These are phyloP conservation scores for Amblyopsis hoosieri DNA, from an alignment of 2,797 vertebrate genomes.

Conservation along the genomic window DNA sequence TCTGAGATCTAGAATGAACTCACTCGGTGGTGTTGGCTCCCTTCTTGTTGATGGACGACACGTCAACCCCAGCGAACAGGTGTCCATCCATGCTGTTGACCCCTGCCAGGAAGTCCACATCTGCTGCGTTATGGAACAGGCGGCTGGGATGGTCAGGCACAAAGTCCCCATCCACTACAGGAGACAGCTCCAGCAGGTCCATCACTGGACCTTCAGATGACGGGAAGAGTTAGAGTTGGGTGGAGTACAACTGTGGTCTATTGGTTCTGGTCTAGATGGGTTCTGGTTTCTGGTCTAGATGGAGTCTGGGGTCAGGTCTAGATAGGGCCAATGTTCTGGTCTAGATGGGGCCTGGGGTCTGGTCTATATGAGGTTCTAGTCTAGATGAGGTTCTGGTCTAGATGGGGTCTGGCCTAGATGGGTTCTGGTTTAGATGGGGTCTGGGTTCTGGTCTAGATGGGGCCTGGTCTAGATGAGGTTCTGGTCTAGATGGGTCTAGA, in stretches of 20 bases:
- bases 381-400: neutral
- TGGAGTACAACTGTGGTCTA: neutral
- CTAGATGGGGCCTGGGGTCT: no score
- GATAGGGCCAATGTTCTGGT: no score
- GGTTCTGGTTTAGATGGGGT: no score
- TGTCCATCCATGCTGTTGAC: constrained; percentile 87
- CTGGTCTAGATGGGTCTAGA: no score
- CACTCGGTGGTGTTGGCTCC: constrained; percentile 65
- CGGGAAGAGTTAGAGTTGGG: neutral
- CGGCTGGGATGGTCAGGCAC: constrained; percentile 78
- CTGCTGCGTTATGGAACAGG: constrained; percentile 79
- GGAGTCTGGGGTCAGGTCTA: no score
- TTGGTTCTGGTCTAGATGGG: neutral
- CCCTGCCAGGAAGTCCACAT: constrained; percentile 84
- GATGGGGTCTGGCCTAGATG: neutral
- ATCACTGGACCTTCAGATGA: constrained; percentile 70
- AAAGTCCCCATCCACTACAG: constrained; percentile 87
- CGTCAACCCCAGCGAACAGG: constrained; percentile 78
- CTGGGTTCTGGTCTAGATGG: no score
- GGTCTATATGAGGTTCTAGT: no score
- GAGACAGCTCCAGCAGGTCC: constrained; percentile 73
- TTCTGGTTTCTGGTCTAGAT: no score
- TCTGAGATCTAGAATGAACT: constrained; percentile 16
- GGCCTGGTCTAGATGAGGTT: no score
- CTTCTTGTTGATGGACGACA: constrained; percentile 76